Evolutionary conservation across 2,113 vertebrate species (phyloP).

Genomic region (Silurus meridionalis): DNA sequence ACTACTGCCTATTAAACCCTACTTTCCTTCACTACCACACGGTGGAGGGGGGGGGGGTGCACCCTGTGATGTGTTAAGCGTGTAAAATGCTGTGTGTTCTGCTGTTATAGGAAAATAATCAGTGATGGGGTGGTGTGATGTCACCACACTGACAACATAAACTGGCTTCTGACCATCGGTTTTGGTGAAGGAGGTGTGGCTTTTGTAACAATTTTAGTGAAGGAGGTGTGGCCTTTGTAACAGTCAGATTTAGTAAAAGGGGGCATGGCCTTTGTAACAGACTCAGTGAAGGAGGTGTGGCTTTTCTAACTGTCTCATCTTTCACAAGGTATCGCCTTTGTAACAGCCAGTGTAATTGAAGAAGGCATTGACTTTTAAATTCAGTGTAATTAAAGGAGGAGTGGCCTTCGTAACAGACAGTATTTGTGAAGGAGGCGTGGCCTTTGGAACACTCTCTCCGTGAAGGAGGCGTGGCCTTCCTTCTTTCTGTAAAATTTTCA

Average conservation of each 20-base stretch:
- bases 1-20: slow-evolving; percentile 82
- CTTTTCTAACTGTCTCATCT: not conserved
- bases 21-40: slow-evolving; percentile 78
- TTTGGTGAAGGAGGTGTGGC: not conserved
- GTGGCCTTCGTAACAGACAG: not conserved
- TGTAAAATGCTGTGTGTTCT: not conserved
- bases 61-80: not conserved
- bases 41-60: slow-evolving; percentile 48
- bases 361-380: not conserved
- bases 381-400: not conserved
- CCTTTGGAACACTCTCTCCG: not conserved
- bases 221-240: not conserved
- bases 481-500: not conserved
- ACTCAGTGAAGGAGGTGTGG: not conserved
- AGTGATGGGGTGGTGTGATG: not conserved
- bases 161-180: not conserved
- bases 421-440: not conserved
- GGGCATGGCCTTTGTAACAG: not conserved
- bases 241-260: not conserved
- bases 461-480: not conserved
- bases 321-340: not conserved
- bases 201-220: not conserved
- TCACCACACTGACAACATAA: not conserved
- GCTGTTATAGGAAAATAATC: not conserved
- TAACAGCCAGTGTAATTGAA: not conserved